These are phyloP conservation scores for Ridgeia piscesae DNA, from an alignment of 1,140 invertebrate genomes.

Conservation along the genomic window DNA sequence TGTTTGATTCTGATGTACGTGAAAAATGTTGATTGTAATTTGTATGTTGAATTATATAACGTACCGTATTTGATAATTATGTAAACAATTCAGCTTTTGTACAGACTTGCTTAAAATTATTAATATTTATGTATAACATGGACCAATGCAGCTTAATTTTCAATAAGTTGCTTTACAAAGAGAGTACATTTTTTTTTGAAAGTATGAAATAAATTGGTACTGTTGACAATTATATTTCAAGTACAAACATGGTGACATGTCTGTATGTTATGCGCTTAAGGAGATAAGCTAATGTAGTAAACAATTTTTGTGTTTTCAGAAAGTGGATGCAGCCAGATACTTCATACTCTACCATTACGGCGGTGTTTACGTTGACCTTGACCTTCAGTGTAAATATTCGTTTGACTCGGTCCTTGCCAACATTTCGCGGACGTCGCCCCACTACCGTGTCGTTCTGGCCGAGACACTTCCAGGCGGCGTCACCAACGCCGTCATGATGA, in stretches of 20 bases:
- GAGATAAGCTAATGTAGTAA: too few relatives aligned
- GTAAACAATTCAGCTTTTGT: background rate
- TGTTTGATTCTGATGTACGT: too few relatives aligned
- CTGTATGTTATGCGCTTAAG: background rate
- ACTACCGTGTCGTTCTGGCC: conserved; percentile 16
- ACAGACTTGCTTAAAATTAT: background rate
- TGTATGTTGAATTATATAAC: too few relatives aligned
- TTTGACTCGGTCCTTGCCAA: conserved; percentile 4
- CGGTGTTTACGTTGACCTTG: conserved; percentile 24
- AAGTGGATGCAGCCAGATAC: conserved; percentile 16
- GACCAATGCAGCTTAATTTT: too few relatives aligned
- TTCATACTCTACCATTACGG: conserved; percentile 23
- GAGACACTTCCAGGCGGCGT: conserved; percentile 15
- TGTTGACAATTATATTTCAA: background rate
- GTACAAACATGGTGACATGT: background rate
- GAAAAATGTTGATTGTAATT: too few relatives aligned
- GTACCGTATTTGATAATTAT: background rate
- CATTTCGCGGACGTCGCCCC: background rate
- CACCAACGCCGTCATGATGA: conserved; percentile 15
- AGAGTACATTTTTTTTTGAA: background rate
- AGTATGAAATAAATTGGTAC: background rate
- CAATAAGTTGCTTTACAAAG: background rate
- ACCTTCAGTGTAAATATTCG: conserved; percentile 13
- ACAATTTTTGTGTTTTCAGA: background rate
- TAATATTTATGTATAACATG: background rate